Evolutionary conservation across 2,113 vertebrate species (phyloP).

Genomic region (Trematocara nigrifrons): DNA sequence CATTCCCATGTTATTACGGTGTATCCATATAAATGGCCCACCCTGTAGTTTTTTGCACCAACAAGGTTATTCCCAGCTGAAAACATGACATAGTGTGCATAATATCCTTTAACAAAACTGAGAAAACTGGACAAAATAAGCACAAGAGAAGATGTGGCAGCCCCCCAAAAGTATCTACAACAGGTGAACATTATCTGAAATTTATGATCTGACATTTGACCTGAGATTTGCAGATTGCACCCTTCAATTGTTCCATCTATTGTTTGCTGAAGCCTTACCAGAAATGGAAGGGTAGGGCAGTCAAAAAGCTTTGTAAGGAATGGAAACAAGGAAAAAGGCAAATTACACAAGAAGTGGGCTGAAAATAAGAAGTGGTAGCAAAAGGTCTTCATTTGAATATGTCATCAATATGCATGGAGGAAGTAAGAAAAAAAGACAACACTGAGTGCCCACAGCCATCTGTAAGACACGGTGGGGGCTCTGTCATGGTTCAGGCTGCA

Average conservation of each 20-base stretch:
- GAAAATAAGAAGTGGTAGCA: neutral
- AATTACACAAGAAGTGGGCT: neutral
- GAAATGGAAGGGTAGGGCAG: neutral
- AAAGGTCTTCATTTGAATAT: neutral
- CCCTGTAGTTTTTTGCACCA: neutral
- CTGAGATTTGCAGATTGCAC: neutral
- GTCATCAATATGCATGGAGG: neutral
- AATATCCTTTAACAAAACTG: neutral
- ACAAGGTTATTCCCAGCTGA: neutral
- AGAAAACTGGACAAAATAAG: neutral
- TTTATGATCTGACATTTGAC: neutral
- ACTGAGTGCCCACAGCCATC: neutral
- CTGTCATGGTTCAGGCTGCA: neutral
- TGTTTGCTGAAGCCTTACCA: neutral
- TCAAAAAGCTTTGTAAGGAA: neutral
- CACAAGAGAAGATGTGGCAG: neutral
- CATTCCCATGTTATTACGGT: neutral
- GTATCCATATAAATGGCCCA: neutral
- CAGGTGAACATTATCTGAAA: neutral
- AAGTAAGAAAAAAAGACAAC: neutral
- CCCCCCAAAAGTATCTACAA: neutral
- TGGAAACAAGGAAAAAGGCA: neutral
- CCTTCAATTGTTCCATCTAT: neutral
- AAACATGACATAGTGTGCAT: neutral
- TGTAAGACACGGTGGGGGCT: neutral